phyloP scores from a whole-genome alignment of 2,113 vertebrate genomes.

The Speoplatyrhinus poulsoni region DNA sequence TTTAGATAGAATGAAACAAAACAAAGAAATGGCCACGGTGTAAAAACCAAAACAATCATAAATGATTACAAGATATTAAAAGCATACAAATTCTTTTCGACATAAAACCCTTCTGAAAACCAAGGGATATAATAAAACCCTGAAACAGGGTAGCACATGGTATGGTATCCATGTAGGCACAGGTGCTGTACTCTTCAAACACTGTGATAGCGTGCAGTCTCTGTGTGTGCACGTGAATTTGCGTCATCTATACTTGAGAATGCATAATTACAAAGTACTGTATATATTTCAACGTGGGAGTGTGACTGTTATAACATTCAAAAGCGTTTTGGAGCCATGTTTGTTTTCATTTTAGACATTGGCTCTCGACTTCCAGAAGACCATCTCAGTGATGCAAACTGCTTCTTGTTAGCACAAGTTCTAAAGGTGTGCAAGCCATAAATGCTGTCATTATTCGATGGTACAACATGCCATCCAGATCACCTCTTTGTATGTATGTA shows the following conservation, averaged over 20 bases:
- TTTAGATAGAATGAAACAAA: slow-evolving; percentile 87
- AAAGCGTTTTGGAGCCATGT: slow-evolving; percentile 40
- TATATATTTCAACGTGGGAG: slow-evolving; percentile 34
- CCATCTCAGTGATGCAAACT: slow-evolving; percentile 42
- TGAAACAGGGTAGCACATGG: slow-evolving; percentile 82
- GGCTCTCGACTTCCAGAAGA: slow-evolving; percentile 41
- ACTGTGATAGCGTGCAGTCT: slow-evolving; percentile 53
- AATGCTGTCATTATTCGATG: slow-evolving; percentile 67
- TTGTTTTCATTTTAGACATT: slow-evolving; percentile 22
- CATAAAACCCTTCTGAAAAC: slow-evolving; percentile 94
- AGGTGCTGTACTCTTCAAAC: slow-evolving; percentile 75
- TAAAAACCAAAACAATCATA: slow-evolving; percentile 72
- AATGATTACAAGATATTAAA: slow-evolving; percentile 94
- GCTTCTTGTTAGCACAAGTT: slow-evolving; percentile 53
- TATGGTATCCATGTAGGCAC: slow-evolving; percentile 80
- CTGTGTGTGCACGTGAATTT: slow-evolving; percentile 41
- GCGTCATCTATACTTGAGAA: slow-evolving; percentile 68
- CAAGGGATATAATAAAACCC: slow-evolving; percentile 92
- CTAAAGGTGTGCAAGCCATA: slow-evolving; percentile 66
- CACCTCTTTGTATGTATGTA: slow-evolving; percentile 44
- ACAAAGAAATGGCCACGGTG: slow-evolving; percentile 56
- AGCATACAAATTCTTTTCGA: slow-evolving; percentile 96
- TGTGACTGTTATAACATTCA: slow-evolving; percentile 69
- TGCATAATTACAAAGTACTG: slow-evolving; percentile 75
- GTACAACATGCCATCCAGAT: slow-evolving; percentile 55